Conservation (phyloP, 2,113 vertebrate species). For the Axis porcinus region DNA sequence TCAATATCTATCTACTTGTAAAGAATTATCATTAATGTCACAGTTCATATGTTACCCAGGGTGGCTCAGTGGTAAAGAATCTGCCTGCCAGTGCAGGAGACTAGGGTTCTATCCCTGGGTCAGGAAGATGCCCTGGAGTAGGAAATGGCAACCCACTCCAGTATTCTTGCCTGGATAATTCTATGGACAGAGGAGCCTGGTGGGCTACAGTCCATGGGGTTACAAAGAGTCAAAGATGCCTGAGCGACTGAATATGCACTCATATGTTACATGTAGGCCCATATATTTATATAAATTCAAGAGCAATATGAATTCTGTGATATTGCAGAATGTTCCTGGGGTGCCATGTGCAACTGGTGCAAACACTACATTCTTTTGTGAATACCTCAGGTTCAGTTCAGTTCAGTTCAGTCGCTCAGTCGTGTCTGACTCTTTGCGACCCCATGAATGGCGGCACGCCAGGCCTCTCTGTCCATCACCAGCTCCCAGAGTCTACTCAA, state of each 20-base stretch:
- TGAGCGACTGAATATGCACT: neutral
- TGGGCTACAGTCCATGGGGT: neutral
- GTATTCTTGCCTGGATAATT: neutral
- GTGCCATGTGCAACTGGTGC: neutral
- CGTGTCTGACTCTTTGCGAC: too few relatives aligned
- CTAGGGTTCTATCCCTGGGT: neutral
- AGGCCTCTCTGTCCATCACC: too few relatives aligned
- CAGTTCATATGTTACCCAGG: neutral
- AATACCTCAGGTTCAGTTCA: neutral
- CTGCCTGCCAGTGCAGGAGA: neutral
- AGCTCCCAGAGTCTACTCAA: too few relatives aligned
- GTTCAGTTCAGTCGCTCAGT: too few relatives aligned
- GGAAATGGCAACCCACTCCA: neutral
- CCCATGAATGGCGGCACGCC: too few relatives aligned
- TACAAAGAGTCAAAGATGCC: neutral
- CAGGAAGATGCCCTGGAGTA: neutral
- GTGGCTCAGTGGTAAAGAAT: neutral
- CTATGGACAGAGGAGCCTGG: neutral
- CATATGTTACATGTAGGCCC: neutral
- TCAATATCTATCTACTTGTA: neutral
- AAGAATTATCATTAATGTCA: neutral
- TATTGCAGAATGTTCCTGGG: neutral
- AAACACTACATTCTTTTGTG: neutral
- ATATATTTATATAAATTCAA: neutral
- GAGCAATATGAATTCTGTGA: neutral